These are phyloP conservation scores for Oxytorus armatus DNA, from an alignment of 2,888 invertebrate species.

Conservation along the genomic window DNA sequence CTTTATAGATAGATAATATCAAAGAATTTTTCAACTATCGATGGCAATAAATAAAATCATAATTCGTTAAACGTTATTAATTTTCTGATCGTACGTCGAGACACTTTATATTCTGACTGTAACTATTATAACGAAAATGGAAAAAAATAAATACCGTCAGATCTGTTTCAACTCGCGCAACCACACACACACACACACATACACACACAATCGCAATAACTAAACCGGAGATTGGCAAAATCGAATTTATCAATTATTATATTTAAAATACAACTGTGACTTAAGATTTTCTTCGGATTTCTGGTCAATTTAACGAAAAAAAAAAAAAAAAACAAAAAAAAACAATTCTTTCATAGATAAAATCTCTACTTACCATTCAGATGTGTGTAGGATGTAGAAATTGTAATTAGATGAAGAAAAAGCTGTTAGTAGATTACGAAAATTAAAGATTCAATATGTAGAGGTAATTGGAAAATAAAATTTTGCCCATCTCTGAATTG, in stretches of 20 bases:
- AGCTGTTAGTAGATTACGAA: no score
- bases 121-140: constrained; percentile 33
- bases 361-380: not conserved
- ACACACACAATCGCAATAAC: constrained; percentile 6
- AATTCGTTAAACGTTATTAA: constrained; percentile 44
- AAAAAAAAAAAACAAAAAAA: no score
- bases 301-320: not conserved
- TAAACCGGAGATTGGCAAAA: not conserved
- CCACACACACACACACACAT: not conserved
- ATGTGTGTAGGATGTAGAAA: not conserved
- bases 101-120: constrained; percentile 55
- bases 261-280: not conserved
- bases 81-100: constrained; percentile 22
- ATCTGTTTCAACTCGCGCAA: constrained; percentile 22
- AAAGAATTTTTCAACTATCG: constrained; percentile 63
- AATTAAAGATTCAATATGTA: no score
- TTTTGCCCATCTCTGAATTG: constrained; percentile 1
- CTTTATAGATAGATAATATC: constrained; percentile 17
- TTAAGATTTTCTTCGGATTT: not conserved
- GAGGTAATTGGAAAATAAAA: no score
- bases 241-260: constrained; percentile 1
- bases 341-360: not conserved
- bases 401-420: no score
- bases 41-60: constrained; percentile 65
- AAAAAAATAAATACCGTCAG: constrained; percentile 40